phyloP scores from a whole-genome alignment of 2,113 vertebrate species.

The Dasyornis broadbenti region DNA sequence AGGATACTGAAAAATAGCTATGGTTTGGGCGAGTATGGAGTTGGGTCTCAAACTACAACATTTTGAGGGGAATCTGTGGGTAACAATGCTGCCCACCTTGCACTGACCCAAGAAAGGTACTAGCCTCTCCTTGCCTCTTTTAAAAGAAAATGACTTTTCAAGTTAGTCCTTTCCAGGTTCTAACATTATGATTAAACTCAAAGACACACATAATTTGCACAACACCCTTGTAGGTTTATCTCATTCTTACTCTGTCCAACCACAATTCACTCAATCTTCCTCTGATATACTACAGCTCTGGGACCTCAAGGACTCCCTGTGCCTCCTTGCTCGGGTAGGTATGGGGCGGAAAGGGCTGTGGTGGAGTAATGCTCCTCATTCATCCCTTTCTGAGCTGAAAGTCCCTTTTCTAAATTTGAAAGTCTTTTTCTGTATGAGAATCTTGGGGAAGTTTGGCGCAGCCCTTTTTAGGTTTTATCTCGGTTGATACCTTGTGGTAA shows the following conservation, averaged over 20 bases:
- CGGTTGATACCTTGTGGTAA: not conserved
- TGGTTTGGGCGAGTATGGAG: not conserved
- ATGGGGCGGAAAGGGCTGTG: not conserved
- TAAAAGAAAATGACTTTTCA: not conserved
- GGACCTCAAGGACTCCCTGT: not conserved
- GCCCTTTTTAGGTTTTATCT: not conserved
- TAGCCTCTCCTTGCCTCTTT: not conserved
- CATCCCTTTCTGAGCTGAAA: not conserved
- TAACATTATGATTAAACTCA: not conserved
- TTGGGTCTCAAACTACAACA: not conserved
- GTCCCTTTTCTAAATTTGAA: not conserved
- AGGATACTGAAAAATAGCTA: not conserved
- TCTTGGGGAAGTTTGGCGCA: not conserved
- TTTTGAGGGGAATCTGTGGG: not conserved
- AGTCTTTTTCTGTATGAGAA: not conserved
- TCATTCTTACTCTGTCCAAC: not conserved
- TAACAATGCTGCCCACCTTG: not conserved
- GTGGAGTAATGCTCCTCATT: not conserved
- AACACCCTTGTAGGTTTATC: not conserved
- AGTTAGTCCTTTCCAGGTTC: not conserved
- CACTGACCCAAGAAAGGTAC: not conserved
- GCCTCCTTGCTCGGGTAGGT: rapidly evolving
- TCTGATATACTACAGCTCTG: not conserved
- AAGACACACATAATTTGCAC: not conserved
- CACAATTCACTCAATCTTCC: not conserved